Base-by-base conservation (phyloP, 2,888 invertebrate species). In the Chrysomela aeneicollis region DNA sequence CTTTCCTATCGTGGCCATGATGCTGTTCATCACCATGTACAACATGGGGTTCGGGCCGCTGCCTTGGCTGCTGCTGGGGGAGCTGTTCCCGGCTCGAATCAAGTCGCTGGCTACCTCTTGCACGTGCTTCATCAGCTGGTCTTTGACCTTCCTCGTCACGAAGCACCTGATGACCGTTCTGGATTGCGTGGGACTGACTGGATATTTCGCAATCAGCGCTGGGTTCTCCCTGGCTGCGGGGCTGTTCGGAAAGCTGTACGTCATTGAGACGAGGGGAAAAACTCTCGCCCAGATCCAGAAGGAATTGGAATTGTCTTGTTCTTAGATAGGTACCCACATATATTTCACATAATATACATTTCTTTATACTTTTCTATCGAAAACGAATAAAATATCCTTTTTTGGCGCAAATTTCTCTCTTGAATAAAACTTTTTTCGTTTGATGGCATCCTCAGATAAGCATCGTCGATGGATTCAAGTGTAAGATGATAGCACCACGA, bases 11-110 rank as follows among this genome's bases (percentile, higher is more conserved):
- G 79, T 88, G 4, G 88, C 91, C 0, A 81, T 93, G 50, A 85
- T 92, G 0, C 71, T 90, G 15, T 93, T 89, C 83, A 90, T 92
- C 66, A 82, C 89, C 60, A 87, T 89, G 0, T 93, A 92, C 82
- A 90, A 91, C 68, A 8, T 77, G 83, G 88, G 89, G 0, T 87
- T 90, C 55, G 93, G 95, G 1, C 91, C 92, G 0, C 79, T 93
- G 35, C 90, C 92, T 0, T 93, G 93, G 93, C 89, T 92, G 0
- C 88, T 94, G 37, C 87, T 93, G 86, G 90, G 91, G 0, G 94
- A 94, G 81, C 86, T 94, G 81, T 90, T 95, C 80, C 89, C 95
- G 21, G 83, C 89, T 0, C 90, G 92, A 71, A 68, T 71, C 0
- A 73, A 72, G 61, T 89, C 92, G 0, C 91, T 92, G 81, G 88